Conservation (phyloP, 2,113 vertebrate species). For the Corythornis madagascariensis region DNA sequence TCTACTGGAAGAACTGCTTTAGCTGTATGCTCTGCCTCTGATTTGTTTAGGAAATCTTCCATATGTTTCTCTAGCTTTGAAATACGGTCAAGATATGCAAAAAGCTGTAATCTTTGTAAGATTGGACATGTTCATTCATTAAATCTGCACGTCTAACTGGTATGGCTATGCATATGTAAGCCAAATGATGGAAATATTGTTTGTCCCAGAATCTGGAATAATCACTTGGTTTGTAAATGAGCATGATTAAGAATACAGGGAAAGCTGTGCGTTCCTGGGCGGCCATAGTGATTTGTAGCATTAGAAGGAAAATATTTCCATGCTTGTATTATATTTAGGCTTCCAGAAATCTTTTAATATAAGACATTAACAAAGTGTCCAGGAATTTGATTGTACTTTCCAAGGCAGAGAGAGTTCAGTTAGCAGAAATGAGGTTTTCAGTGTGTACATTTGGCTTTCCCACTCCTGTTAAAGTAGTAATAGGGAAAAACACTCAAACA, state of each 20-base stretch:
- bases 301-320: background rate
- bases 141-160: slow-evolving; percentile 30
- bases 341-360: slow-evolving; percentile 3
- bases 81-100: slow-evolving; percentile 50
- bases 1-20: slow-evolving; percentile 47
- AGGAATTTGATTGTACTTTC: background rate
- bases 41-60: slow-evolving; percentile 52
- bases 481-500: background rate
- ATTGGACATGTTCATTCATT: slow-evolving; percentile 35
- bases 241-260: slow-evolving; percentile 11
- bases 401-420: background rate
- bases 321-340: background rate
- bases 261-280: background rate
- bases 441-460: background rate
- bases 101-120: slow-evolving; percentile 43
- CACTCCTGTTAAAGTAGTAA: background rate
- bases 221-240: slow-evolving; percentile 22
- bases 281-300: background rate
- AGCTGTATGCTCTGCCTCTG: slow-evolving; percentile 5
- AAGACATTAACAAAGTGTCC: background rate
- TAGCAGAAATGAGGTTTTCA: background rate
- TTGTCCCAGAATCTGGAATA: slow-evolving; percentile 40
- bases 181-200: slow-evolving; percentile 18
- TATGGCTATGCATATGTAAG: slow-evolving; percentile 44
- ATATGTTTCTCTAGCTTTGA: slow-evolving; percentile 31